Conservation (phyloP, 1,140 invertebrate species). For the Oryctes rhinoceros region DNA sequence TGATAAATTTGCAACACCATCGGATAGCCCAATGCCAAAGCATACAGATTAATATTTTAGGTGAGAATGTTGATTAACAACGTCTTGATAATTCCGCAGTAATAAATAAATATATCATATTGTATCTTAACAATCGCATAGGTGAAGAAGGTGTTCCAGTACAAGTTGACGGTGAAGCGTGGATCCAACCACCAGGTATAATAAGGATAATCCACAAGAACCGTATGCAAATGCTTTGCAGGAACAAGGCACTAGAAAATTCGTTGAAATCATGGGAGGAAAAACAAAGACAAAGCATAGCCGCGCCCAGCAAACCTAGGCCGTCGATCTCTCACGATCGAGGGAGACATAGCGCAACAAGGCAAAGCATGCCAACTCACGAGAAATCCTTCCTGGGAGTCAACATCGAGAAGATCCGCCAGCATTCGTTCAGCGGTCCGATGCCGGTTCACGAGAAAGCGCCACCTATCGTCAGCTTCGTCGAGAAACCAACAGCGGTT, state of each 20-base stretch:
- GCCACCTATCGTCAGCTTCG: slow-evolving; percentile 52
- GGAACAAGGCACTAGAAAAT: slow-evolving; percentile 89
- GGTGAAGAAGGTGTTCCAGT: slow-evolving; percentile 86
- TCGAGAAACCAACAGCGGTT: slow-evolving; percentile 54
- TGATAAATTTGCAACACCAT: slow-evolving; percentile 96
- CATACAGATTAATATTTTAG: slow-evolving; percentile 94
- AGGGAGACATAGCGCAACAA: slow-evolving; percentile 54
- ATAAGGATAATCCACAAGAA: slow-evolving; percentile 97
- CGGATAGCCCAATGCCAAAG: slow-evolving; percentile 96
- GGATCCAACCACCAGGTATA: slow-evolving; percentile 96
- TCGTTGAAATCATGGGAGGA: slow-evolving; percentile 93
- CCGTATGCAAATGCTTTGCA: slow-evolving; percentile 92
- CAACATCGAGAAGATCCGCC: slow-evolving; percentile 58
- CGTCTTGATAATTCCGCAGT: no score
- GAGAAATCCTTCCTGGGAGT: slow-evolving; percentile 57
- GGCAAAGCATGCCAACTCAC: slow-evolving; percentile 58
- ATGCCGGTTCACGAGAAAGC: slow-evolving; percentile 48
- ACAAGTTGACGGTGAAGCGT: slow-evolving; percentile 97
- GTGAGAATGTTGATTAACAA: slow-evolving; percentile 55
- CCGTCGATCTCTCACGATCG: slow-evolving; percentile 58
- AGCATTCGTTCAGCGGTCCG: slow-evolving; percentile 59
- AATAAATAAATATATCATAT: no score
- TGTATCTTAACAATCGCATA: slow-evolving; percentile 41
- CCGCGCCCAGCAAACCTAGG: slow-evolving; percentile 57
- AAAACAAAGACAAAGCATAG: slow-evolving; percentile 78